Evolutionary conservation across 2,888 invertebrate species (phyloP).

Genomic region (Phortica magna): DNA sequence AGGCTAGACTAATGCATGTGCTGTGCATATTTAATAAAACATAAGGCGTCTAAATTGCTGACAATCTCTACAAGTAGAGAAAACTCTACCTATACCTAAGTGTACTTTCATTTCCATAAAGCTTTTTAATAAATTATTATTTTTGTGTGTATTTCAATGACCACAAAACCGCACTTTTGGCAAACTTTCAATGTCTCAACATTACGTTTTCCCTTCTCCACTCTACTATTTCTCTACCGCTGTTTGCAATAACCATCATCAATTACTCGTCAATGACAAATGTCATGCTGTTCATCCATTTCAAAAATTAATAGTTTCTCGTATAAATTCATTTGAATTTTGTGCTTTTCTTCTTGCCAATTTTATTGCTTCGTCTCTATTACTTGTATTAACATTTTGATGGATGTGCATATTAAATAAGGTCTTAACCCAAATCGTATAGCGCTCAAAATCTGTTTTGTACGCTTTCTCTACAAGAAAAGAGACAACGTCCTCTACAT

Average conservation of each 20-base stretch:
- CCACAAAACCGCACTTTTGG: too few species aligned
- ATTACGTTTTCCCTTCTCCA: too few species aligned
- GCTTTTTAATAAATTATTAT: too few species aligned
- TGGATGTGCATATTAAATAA: constrained; percentile 16
- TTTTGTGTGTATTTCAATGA: too few species aligned
- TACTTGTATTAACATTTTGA: constrained; percentile 17
- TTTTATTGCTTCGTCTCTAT: neutral
- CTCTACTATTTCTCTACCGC: too few species aligned
- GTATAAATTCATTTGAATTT: neutral
- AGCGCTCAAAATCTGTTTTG: neutral
- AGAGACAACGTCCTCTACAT: neutral
- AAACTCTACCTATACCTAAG: too few species aligned
- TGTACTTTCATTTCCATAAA: too few species aligned
- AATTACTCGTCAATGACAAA: neutral
- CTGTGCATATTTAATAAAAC: too few species aligned
- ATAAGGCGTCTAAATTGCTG: too few species aligned
- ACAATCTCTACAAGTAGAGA: too few species aligned
- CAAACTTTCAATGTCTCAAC: too few species aligned
- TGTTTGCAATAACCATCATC: neutral
- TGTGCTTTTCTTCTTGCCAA: neutral
- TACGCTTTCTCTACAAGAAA: neutral
- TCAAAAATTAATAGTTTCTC: neutral
- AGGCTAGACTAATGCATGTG: too few species aligned
- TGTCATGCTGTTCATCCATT: neutral
- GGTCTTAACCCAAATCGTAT: neutral